Evolutionary conservation across 2,113 vertebrate species (phyloP).

Genomic region (Zosterops hypoxanthus): DNA sequence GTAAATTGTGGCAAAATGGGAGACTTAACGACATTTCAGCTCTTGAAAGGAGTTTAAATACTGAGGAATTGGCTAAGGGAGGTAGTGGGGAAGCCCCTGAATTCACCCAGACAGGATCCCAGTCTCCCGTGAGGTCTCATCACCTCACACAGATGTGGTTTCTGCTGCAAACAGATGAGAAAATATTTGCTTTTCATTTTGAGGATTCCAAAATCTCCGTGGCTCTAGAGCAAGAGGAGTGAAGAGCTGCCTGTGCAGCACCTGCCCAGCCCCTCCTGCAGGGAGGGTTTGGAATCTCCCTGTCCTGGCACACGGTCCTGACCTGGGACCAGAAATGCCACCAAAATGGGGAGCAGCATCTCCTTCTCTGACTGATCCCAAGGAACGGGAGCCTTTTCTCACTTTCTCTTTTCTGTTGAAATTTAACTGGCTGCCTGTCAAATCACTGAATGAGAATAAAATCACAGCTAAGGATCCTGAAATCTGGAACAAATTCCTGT

Average conservation of each 20-base stretch:
- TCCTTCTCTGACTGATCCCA: background rate
- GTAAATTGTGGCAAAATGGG: constrained; percentile 59
- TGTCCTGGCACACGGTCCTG: accelerated
- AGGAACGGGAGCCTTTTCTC: background rate
- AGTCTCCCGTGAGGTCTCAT: accelerated
- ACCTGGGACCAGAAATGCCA: background rate
- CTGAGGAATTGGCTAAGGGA: background rate
- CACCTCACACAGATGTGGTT: accelerated
- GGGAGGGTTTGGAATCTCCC: background rate
- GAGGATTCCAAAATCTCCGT: background rate
- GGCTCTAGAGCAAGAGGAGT: background rate
- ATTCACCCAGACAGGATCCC: background rate
- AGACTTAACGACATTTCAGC: constrained; percentile 59
- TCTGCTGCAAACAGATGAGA: background rate
- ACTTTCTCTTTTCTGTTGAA: background rate
- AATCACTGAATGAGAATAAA: constrained; percentile 2
- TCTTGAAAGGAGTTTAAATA: constrained; percentile 40
- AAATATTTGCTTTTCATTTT: background rate
- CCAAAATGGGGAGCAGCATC: background rate
- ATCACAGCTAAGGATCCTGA: background rate
- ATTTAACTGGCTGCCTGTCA: constrained; percentile 14
- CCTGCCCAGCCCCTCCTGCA: background rate
- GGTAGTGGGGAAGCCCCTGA: accelerated
- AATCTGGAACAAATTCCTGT: constrained; percentile 17
- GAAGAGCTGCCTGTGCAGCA: background rate